Conservation (phyloP, 2,113 vertebrate species). For the Ptilonorhynchus violaceus region DNA sequence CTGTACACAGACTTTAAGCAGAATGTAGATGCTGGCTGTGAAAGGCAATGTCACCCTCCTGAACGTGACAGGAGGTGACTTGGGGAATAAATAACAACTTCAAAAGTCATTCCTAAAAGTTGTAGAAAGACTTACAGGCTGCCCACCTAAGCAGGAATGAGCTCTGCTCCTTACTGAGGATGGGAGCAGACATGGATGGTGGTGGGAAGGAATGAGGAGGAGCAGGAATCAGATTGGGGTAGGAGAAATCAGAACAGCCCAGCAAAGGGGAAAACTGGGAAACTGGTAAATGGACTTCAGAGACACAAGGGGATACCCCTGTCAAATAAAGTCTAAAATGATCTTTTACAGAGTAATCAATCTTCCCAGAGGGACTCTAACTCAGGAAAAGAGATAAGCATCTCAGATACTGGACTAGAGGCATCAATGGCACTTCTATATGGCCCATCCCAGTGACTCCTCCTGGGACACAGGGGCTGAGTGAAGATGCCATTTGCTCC, state of each 20-base stretch:
- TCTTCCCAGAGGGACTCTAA: background rate
- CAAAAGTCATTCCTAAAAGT: background rate
- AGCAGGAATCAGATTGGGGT: background rate
- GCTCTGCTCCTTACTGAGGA: background rate
- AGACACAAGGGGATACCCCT: background rate
- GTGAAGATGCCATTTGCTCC: background rate
- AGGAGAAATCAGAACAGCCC: background rate
- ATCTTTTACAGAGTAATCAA: background rate
- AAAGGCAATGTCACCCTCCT: background rate
- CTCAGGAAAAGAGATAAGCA: background rate
- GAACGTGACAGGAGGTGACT: background rate
- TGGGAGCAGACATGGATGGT: background rate
- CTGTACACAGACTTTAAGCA: background rate
- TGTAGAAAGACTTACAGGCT: background rate
- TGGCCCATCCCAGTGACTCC: background rate
- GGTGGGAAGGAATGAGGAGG: background rate
- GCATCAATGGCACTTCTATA: background rate
- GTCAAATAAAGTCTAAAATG: background rate
- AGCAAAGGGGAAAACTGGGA: background rate
- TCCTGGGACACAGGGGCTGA: background rate
- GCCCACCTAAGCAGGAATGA: background rate
- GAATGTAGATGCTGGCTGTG: background rate
- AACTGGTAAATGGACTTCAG: background rate
- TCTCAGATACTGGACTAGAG: background rate
- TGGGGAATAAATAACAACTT: background rate